Evolutionary conservation across 2,888 invertebrate genomes (phyloP).

Genomic region (Scaptomyza parva): DNA sequence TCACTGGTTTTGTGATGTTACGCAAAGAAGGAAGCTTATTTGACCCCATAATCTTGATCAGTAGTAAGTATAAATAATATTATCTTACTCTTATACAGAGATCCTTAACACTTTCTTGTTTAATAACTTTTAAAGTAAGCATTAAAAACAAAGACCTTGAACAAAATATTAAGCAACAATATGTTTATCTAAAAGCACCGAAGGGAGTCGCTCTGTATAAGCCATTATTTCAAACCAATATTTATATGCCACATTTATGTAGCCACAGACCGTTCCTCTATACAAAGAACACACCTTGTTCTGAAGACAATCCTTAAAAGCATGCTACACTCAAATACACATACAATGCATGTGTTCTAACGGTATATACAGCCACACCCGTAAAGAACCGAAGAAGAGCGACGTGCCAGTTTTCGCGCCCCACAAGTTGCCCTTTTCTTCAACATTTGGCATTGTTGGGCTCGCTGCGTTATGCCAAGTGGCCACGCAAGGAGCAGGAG

Average conservation of each 20-base stretch:
- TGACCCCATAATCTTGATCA: too few relatives aligned
- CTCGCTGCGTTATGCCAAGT: conserved; percentile 53
- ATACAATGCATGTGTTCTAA: background rate
- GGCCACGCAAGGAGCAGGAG: conserved; percentile 59
- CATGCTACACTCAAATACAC: conserved; percentile 18
- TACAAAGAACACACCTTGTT: conserved; percentile 67
- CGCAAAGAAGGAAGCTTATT: too few relatives aligned
- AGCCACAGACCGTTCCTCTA: conserved; percentile 44
- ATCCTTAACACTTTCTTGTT: too few relatives aligned
- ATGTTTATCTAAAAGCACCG: conserved; percentile 1
- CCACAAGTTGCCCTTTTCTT: conserved; percentile 56
- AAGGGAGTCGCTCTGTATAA: conserved; percentile 17
- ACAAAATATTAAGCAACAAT: background rate
- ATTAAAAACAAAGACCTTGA: background rate
- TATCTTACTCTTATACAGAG: too few relatives aligned
- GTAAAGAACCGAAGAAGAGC: conserved; percentile 11
- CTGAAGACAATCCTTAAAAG: conserved; percentile 74
- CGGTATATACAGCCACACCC: conserved; percentile 46
- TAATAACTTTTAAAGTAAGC: too few relatives aligned
- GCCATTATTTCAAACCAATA: conserved; percentile 44
- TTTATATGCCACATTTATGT: conserved; percentile 53
- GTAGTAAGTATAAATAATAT: too few relatives aligned
- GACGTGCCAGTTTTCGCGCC: conserved; percentile 72
- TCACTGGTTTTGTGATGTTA: too few relatives aligned
- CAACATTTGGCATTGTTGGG: conserved; percentile 30